Conservation (phyloP, 1,140 invertebrate genomes). For the Drosophila subpulchrella region DNA sequence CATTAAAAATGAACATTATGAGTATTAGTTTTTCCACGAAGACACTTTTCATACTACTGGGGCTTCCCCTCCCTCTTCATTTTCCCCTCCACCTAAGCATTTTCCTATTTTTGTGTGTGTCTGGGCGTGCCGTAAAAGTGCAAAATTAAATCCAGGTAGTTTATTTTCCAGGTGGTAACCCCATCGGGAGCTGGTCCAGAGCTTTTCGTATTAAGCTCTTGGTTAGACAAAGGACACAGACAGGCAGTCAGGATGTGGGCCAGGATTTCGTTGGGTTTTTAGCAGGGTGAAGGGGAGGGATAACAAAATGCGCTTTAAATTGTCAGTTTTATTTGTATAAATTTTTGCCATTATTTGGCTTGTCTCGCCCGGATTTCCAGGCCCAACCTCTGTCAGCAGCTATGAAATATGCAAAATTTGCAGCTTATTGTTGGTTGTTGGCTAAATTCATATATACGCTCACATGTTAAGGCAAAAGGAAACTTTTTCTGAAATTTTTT, state of each 20-base stretch:
- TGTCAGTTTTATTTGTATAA: constrained; percentile 80
- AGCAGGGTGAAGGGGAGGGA: background rate
- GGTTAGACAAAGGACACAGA: constrained; percentile 52
- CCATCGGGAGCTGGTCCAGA: constrained; percentile 49
- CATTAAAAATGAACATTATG: constrained; percentile 34
- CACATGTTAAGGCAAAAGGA: background rate
- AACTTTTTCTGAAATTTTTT: constrained; percentile 19
- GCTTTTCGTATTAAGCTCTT: constrained; percentile 60
- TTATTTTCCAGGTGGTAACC: constrained; percentile 63
- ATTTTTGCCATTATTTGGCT: constrained; percentile 77
- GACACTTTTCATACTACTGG: constrained; percentile 45
- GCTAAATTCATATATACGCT: constrained; percentile 53
- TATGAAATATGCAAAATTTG: constrained; percentile 81
- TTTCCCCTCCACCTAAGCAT: constrained; percentile 7
- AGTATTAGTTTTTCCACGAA: constrained; percentile 17
- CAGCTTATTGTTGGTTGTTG: constrained; percentile 70
- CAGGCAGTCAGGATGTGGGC: constrained; percentile 5
- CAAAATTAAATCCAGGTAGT: constrained; percentile 74
- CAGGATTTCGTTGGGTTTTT: constrained; percentile 12
- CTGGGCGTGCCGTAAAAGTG: constrained; percentile 61
- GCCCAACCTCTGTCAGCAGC: constrained; percentile 61
- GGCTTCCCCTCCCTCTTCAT: background rate
- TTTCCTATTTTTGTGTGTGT: constrained; percentile 21
- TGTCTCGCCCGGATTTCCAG: constrained; percentile 48
- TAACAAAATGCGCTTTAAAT: constrained; percentile 64